Evolutionary conservation across 2,113 vertebrate genomes (phyloP).

Genomic region (Turdus rufiventris): DNA sequence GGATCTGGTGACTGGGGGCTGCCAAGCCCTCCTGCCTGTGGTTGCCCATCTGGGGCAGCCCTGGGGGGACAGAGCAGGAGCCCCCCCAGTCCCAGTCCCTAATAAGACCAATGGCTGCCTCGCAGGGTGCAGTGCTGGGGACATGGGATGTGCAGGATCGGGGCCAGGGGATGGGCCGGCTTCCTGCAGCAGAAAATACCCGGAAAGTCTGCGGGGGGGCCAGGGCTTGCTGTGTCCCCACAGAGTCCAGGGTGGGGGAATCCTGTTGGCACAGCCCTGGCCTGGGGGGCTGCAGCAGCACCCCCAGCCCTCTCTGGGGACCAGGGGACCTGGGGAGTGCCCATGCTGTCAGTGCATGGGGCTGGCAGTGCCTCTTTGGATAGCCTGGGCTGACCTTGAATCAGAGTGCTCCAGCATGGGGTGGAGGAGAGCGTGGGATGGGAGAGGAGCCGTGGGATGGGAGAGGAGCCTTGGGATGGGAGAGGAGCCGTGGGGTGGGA

Average conservation of each 20-base stretch:
- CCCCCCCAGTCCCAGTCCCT: accelerated
- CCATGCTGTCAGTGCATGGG: neutral
- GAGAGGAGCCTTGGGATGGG: neutral
- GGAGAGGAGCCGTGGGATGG: neutral
- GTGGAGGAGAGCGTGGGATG: neutral
- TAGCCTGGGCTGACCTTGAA: neutral
- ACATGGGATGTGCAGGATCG: conserved; percentile 5
- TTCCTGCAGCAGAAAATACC: conserved; percentile 49
- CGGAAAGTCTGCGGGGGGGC: conserved; percentile 9
- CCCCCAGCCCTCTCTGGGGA: neutral
- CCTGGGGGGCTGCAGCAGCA: neutral
- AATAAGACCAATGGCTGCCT: accelerated
- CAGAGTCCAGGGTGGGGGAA: neutral
- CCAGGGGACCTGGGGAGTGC: no score
- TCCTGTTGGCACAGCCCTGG: neutral
- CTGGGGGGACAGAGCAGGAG: no score
- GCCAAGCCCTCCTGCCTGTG: neutral
- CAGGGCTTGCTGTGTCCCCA: neutral
- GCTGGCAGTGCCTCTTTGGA: neutral
- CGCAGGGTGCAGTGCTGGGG: accelerated
- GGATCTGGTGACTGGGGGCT: neutral
- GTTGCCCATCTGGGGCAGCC: neutral
- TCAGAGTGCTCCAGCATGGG: accelerated
- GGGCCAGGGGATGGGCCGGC: neutral
- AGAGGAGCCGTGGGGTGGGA: no score